A percentile compares a stretch with the other conserved stretches of the same genome.
Conservation (phyloP, 2,797 vertebrate species). For the Cossypha polioptera region DNA sequence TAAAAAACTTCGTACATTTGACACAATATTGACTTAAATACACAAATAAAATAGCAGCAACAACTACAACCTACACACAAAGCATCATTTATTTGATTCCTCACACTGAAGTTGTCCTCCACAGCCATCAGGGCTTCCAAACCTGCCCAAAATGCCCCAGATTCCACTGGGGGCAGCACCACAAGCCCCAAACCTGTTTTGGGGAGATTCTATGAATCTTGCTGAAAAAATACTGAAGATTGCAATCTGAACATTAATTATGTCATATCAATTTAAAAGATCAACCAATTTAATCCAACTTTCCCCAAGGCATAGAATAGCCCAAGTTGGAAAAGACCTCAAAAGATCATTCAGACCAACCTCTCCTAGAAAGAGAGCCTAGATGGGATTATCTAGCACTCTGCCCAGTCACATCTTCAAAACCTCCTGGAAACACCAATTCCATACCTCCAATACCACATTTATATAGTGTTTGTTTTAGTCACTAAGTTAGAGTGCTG, state of each 20-base stretch:
- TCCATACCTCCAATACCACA: not conserved
- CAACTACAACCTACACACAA: not conserved
- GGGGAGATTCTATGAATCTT: not conserved
- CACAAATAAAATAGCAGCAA: not conserved
- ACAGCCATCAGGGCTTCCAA: not conserved
- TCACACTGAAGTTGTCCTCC: not conserved
- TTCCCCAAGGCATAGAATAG: not conserved
- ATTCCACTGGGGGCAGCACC: not conserved
- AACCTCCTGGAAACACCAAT: not conserved
- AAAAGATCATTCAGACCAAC: not conserved
- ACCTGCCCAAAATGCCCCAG: accelerated
- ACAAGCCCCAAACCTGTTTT: not conserved
- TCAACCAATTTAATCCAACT: not conserved
- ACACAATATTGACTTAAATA: not conserved
- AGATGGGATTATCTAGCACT: not conserved
- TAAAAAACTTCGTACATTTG: not conserved
- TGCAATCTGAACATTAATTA: not conserved
- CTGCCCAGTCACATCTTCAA: not conserved
- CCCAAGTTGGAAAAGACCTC: not conserved
- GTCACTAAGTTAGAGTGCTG: not conserved
- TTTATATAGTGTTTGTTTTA: not conserved
- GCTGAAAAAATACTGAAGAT: not conserved
- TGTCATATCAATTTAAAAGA: not conserved
- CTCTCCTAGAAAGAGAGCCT: not conserved
- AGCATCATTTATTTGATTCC: not conserved